Evolutionary conservation across 1,140 invertebrate genomes (phyloP), one percentile per base, ranked within the genome.

Genomic region (Diachasmimorpha longicaudata): DNA sequence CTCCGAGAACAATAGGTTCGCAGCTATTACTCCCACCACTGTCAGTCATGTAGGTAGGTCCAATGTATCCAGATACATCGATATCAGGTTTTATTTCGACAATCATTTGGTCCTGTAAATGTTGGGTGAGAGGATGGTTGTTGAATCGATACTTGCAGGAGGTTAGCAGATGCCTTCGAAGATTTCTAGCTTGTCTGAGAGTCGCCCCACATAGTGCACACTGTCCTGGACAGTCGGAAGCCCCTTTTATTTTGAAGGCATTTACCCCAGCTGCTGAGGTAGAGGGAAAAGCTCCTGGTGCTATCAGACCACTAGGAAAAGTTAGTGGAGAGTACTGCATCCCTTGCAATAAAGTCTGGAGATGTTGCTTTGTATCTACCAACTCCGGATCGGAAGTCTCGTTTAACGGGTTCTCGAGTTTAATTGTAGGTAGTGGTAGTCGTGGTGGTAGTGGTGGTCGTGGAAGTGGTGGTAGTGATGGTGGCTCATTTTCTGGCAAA

Each of bases 141-240:
- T 91, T 91, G 86, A 91, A 92, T 72, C 90, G 88, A 25, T 91
- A 91, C 36, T 91, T 91, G 85, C 92, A 92, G 82, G 92, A 91
- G n/a, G 92, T 81, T 1, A 89, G 84, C 55, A 90, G 83, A 83
- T 91, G 90, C 74, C 90, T 86, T 70, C 90, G 85, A 74, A 91
- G 81, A 78, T 90, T 90, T 58, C 90, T 81, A 8, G 90, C 89
- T 80, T 90, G 75, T 75, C 78, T 44, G 16, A 78, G 68, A 63
- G 75, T 81, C 21, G 77, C 78, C n/a, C 91, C 91, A 76, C 91
- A 92, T 13, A 92, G 84, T 46, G 91, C 91, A 86, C 91, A 92
- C 73, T 90, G 89, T 25, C 91, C 91, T 31, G 92, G 91, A 85
- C 91, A 92, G 82, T 92, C 91, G 16, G 91, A 92, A 71, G 92